Evolutionary conservation across 1,140 invertebrate species (phyloP), one percentile per base, ranked within the genome.

Genomic region (Bombus vancouverensis): DNA sequence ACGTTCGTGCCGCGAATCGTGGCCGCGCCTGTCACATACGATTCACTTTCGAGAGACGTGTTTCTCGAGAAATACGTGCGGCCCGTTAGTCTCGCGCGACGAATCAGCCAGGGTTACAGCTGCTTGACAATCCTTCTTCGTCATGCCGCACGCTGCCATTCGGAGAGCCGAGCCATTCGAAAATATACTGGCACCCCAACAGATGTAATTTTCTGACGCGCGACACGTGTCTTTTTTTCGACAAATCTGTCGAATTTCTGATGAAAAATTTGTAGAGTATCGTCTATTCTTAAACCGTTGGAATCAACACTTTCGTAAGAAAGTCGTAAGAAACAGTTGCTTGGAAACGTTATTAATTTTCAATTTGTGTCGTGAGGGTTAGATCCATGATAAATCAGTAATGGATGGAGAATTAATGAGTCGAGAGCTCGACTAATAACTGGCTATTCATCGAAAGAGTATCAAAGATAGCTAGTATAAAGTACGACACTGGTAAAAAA

Each of bases 121-220:
- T 83, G 81, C 81, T 57, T 39, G 44, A 76, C 81, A 39, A 83
- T 83, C 81, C 62, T 83, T 83, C 73, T 53, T 77, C 81, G 72
- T 77, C 73, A 39, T 22, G 32, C 59, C 4, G 73, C 42, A 37
- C 42, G 62, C 10, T 68, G 73, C 13, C 81, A 22, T 44, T 68
- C 28, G 42, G 70, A 81, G 22, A n/a, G 5, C 34, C 10, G 15
- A 53, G 47, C 57, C 57, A 59, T 6, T 22, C 73, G 73, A 68
- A 76, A 77, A 83, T 57, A 18, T 37, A 39, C 72, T 10, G 32
- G 32, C 13, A 25, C 9, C 39, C 28, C 8, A 72, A 34, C 81
- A 83, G 81, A 83, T 83, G 81, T 42, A 37, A 13, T 57, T 39
- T 8, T 28, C 34, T 44, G 59, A 66, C 72, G 72, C 18, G 42